Conservation (phyloP, 2,797 vertebrate species). For the Ataeniobius toweri region DNA sequence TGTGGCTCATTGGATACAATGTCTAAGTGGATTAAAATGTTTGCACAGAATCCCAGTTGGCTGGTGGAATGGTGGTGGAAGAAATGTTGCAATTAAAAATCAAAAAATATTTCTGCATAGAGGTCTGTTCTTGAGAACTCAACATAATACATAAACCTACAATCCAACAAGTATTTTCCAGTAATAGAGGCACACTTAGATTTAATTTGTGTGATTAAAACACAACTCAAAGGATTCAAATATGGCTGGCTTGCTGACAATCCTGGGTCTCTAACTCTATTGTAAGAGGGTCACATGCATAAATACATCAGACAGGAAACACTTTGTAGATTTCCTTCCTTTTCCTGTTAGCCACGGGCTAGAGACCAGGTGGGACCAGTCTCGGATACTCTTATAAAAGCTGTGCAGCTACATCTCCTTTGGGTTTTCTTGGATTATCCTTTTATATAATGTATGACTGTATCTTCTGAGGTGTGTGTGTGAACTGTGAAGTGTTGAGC, state of each 20-base stretch:
- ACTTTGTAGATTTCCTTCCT: slow-evolving; percentile 62
- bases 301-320: slow-evolving; percentile 63
- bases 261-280: slow-evolving; percentile 24
- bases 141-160: background rate
- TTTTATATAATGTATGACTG: background rate
- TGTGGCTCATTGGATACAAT: background rate
- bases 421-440: background rate
- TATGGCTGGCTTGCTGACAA: slow-evolving; percentile 20
- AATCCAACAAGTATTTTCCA: background rate
- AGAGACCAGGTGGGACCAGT: slow-evolving; percentile 15
- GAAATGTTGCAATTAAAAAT: background rate
- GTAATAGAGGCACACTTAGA: background rate
- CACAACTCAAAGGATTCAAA: background rate
- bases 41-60: background rate
- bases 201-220: background rate
- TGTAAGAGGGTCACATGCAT: slow-evolving; percentile 41
- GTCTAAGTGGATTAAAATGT: background rate
- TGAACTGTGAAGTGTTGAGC: slow-evolving; percentile 15
- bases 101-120: background rate
- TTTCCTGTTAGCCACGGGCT: slow-evolving; percentile 60
- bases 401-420: background rate
- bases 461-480: background rate
- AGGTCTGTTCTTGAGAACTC: background rate
- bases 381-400: background rate
- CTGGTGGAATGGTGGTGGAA: background rate